phyloP scores from a whole-genome alignment of 2,113 vertebrate species.

The Bombycilla garrulus region DNA sequence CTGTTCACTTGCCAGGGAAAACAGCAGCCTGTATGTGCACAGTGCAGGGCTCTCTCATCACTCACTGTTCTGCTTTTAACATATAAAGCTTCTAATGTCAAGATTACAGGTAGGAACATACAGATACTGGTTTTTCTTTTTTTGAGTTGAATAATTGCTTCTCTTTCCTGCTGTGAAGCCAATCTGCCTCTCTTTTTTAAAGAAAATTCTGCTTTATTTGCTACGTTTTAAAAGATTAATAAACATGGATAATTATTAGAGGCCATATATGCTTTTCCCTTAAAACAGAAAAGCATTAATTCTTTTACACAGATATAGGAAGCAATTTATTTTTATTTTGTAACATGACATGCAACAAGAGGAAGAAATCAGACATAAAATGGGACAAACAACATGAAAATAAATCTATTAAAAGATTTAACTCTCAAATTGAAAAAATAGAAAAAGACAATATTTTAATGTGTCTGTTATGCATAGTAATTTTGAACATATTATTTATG shows the following conservation, averaged over 20 bases:
- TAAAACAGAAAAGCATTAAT: not conserved
- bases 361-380: not conserved
- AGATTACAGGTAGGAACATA: not conserved
- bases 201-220: not conserved
- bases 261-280: not conserved
- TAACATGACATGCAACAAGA: not conserved
- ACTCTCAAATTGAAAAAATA: not conserved
- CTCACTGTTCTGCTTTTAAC: not conserved
- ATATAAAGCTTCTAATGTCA: not conserved
- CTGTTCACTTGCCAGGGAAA: not conserved
- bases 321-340: not conserved
- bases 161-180: not conserved
- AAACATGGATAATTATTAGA: not conserved
- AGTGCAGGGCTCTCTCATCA: not conserved
- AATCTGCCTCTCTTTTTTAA: not conserved
- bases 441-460: not conserved
- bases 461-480: not conserved
- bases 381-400: not conserved
- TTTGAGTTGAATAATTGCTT: not conserved
- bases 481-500: not conserved
- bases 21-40: not conserved
- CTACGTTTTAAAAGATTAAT: not conserved
- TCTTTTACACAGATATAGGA: not conserved
- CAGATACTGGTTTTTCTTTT: not conserved
- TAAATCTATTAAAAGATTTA: not conserved